These are phyloP conservation scores for Nesospiza acunhae DNA, from an alignment of 2,113 vertebrate genomes.

Conservation along the genomic window DNA sequence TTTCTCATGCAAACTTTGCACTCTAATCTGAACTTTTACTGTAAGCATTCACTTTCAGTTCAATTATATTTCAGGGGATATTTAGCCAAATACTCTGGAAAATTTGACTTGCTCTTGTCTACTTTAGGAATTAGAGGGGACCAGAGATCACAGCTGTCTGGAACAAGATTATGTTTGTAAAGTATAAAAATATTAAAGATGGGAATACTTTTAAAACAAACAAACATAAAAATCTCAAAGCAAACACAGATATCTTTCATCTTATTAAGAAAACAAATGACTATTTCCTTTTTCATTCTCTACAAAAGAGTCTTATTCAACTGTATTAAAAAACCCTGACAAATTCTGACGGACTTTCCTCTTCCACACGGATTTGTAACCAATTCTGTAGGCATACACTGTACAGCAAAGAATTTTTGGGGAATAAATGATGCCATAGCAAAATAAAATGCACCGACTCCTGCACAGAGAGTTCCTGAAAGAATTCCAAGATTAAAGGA, in stretches of 20 bases:
- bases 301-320: slow-evolving; percentile 30
- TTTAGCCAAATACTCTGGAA: slow-evolving; percentile 63
- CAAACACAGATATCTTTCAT: slow-evolving; percentile 73
- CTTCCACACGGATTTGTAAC: background rate
- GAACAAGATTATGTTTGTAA: slow-evolving; percentile 70
- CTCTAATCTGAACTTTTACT: slow-evolving; percentile 59
- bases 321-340: background rate
- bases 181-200: slow-evolving; percentile 75
- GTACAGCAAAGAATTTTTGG: background rate
- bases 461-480: background rate
- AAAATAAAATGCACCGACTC: background rate
- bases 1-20: slow-evolving; percentile 66
- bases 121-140: slow-evolving; percentile 59
- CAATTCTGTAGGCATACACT: background rate
- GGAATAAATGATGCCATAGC: background rate
- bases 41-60: slow-evolving; percentile 55
- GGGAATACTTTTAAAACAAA: slow-evolving; percentile 71
- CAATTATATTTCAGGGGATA: slow-evolving; percentile 47
- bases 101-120: slow-evolving; percentile 56
- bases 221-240: slow-evolving; percentile 72
- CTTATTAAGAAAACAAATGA: slow-evolving; percentile 69
- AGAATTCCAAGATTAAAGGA: slow-evolving; percentile 55
- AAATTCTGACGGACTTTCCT: background rate
- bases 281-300: slow-evolving; percentile 58
- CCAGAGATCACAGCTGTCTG: slow-evolving; percentile 68